Conservation (phyloP, 1,140 invertebrate species). For the Drosophila micromelanica region DNA sequence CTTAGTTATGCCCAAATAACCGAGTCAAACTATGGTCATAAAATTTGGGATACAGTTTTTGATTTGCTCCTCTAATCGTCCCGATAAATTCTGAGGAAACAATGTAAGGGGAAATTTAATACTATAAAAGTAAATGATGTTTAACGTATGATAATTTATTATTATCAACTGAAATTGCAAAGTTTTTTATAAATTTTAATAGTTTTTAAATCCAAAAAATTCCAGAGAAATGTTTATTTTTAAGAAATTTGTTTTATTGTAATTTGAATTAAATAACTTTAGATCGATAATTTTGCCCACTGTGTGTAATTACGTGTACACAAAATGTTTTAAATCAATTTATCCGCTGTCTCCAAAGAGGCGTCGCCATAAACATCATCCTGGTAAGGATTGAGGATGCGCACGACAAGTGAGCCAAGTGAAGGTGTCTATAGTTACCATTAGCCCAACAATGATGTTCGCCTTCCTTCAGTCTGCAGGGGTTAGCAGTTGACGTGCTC, state of each 20-base stretch:
- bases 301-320: not conserved
- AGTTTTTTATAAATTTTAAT: too few relatives aligned
- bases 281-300: not conserved
- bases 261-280: not conserved
- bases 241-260: not conserved
- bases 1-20: too few relatives aligned
- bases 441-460: not conserved
- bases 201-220: too few relatives aligned
- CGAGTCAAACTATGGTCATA: too few relatives aligned
- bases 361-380: constrained; percentile 1
- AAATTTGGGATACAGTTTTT: too few relatives aligned
- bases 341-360: constrained; percentile 47
- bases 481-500: constrained; percentile 16
- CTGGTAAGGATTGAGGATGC: constrained; percentile 5
- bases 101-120: too few relatives aligned
- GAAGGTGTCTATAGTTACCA: constrained; percentile 1
- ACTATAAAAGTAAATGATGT: too few relatives aligned
- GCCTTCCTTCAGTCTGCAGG: not conserved
- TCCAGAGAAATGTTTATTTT: not conserved
- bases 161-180: too few relatives aligned
- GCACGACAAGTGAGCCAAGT: not conserved
- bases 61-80: too few relatives aligned
- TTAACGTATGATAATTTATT: too few relatives aligned
- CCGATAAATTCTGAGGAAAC: too few relatives aligned
- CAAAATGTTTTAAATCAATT: constrained; percentile 69